These are phyloP conservation scores for Myotis findleyi DNA, from an alignment of 2,797 vertebrate genomes.

Conservation along the genomic window DNA sequence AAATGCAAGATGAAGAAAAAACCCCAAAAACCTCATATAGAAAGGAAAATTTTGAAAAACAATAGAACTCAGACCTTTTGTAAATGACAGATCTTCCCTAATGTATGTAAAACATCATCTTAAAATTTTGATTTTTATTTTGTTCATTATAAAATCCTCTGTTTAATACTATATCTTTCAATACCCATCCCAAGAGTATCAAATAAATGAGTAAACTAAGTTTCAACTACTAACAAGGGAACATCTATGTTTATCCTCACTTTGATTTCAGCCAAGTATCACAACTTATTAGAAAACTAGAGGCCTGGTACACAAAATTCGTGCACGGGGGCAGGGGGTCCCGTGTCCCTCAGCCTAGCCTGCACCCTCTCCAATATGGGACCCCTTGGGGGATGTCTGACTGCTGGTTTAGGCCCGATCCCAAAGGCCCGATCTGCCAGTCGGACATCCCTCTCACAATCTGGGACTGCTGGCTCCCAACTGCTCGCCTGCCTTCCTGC, in stretches of 20 bases:
- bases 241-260: not conserved
- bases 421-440: too few relatives aligned
- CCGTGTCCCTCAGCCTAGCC: too few relatives aligned
- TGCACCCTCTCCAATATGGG: too few relatives aligned
- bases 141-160: constrained; percentile 19
- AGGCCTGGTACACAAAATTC: too few relatives aligned
- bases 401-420: too few relatives aligned
- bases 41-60: not conserved
- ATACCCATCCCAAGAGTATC: not conserved
- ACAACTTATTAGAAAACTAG: not conserved
- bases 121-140: constrained; percentile 28
- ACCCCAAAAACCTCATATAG: not conserved
- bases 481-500: too few relatives aligned
- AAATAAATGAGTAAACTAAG: not conserved
- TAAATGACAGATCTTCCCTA: not conserved
- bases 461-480: too few relatives aligned
- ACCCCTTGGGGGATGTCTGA: too few relatives aligned
- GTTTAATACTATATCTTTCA: not conserved
- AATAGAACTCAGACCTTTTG: not conserved
- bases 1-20: not conserved
- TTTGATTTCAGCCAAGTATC: constrained; percentile 21
- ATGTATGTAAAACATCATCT: not conserved
- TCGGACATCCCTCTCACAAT: too few relatives aligned
- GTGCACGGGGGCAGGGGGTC: too few relatives aligned
- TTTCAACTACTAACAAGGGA: constrained; percentile 2